phyloP scores from a whole-genome alignment of 2,888 invertebrate species.

The Neoascia interrupta region DNA sequence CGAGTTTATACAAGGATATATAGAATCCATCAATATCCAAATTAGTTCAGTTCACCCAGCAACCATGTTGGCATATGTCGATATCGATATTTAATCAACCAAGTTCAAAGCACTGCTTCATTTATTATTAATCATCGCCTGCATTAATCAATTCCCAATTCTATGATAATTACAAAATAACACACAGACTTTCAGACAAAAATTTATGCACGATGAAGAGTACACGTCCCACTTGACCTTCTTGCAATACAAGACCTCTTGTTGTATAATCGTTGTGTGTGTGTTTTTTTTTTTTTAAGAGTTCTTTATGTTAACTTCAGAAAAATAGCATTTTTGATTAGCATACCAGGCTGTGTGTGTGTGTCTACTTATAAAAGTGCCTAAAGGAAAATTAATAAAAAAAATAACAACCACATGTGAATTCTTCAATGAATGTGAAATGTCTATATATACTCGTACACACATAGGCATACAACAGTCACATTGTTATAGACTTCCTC shows the following conservation, averaged over 20 bases:
- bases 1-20: too few relatives aligned
- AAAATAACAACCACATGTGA: too few relatives aligned
- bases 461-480: too few relatives aligned
- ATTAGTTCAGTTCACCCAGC: not conserved
- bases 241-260: conserved; percentile 29
- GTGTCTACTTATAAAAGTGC: not conserved
- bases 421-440: too few relatives aligned
- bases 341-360: not conserved
- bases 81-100: not conserved
- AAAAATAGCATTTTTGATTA: too few relatives aligned
- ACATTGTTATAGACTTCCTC: not conserved
- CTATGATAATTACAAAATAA: conserved; percentile 19
- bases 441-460: too few relatives aligned
- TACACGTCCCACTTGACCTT: conserved; percentile 20
- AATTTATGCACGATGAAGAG: not conserved
- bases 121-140: conserved; percentile 2
- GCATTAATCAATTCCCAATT: conserved; percentile 28
- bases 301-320: too few relatives aligned
- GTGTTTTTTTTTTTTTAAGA: too few relatives aligned
- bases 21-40: not conserved
- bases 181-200: not conserved
- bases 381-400: not conserved
- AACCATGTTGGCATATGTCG: not conserved
- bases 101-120: not conserved
- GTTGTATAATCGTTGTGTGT: too few relatives aligned